Evolutionary conservation across 2,113 vertebrate genomes (phyloP).

Genomic region (Phylloscopus trochiloides): DNA sequence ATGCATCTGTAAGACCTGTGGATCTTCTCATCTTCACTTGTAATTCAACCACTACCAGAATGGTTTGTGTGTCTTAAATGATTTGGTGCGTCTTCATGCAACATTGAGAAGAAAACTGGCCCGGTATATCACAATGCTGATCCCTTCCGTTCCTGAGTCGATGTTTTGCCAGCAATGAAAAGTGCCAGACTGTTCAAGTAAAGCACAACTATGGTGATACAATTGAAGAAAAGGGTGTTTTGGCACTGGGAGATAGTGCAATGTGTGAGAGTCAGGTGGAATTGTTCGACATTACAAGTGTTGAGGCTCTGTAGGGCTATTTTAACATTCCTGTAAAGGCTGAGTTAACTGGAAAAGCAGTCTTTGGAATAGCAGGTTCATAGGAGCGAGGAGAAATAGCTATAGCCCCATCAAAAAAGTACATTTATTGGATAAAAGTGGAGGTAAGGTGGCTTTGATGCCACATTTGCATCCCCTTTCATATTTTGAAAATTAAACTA

Average conservation of each 20-base stretch:
- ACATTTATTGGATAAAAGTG: slow-evolving; percentile 9
- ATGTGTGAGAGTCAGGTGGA: slow-evolving; percentile 53
- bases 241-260: slow-evolving; percentile 69
- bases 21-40: slow-evolving; percentile 72
- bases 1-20: slow-evolving; percentile 74
- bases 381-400: slow-evolving; percentile 15
- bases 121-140: slow-evolving; percentile 36
- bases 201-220: slow-evolving; percentile 70
- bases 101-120: slow-evolving; percentile 72
- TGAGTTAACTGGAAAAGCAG: slow-evolving; percentile 27
- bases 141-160: slow-evolving; percentile 59
- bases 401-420: slow-evolving; percentile 21
- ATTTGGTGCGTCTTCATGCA: slow-evolving; percentile 76
- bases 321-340: slow-evolving; percentile 48
- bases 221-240: slow-evolving; percentile 28
- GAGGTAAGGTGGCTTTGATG: background rate
- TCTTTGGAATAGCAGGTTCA: slow-evolving; percentile 39
- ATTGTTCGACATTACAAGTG: slow-evolving; percentile 22
- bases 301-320: slow-evolving; percentile 39
- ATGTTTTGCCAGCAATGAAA: slow-evolving; percentile 62
- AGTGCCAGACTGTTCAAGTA: slow-evolving; percentile 69
- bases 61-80: slow-evolving; percentile 73
- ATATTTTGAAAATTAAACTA: slow-evolving; percentile 53
- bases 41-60: slow-evolving; percentile 72
- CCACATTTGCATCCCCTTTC: slow-evolving; percentile 15